Evolutionary conservation across 2,888 invertebrate species (phyloP).

Genomic region (Salpingus planirostris): DNA sequence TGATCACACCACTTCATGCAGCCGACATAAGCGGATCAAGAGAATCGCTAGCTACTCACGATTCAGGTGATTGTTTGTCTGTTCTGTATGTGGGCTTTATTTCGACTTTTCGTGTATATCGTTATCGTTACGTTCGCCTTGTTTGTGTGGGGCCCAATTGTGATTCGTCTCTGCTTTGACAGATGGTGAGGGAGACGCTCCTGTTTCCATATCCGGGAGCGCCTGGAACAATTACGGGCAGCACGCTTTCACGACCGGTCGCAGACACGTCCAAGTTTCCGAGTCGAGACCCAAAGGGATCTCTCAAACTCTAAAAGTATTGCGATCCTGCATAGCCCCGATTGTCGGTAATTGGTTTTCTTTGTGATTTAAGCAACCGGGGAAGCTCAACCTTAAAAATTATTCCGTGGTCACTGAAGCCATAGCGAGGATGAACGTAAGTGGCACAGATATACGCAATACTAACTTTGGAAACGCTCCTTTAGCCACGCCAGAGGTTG

Average conservation of each 20-base stretch:
- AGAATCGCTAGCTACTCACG: slow-evolving; percentile 71
- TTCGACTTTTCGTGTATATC: too few relatives aligned
- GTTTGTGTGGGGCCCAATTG: too few relatives aligned
- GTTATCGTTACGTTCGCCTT: too few relatives aligned
- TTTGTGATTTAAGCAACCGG: slow-evolving; percentile 86
- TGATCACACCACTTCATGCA: slow-evolving; percentile 33
- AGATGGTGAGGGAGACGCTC: slow-evolving; percentile 37
- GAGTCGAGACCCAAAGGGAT: slow-evolving; percentile 59
- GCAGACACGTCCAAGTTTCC: slow-evolving; percentile 50
- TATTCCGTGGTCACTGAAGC: slow-evolving; percentile 84
- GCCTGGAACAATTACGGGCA: slow-evolving; percentile 58
- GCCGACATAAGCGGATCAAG: slow-evolving; percentile 74
- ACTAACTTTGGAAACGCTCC: slow-evolving; percentile 58
- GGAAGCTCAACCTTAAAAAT: slow-evolving; percentile 82
- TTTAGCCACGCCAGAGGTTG: slow-evolving; percentile 66
- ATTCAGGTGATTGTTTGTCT: slow-evolving; percentile 55
- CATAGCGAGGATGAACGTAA: slow-evolving; percentile 62
- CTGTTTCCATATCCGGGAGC: slow-evolving; percentile 39
- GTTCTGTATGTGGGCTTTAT: background rate
- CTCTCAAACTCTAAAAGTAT: slow-evolving; percentile 58
- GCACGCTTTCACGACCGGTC: slow-evolving; percentile 63
- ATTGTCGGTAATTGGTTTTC: slow-evolving; percentile 5
- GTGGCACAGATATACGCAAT: slow-evolving; percentile 43
- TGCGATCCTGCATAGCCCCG: slow-evolving; percentile 4
- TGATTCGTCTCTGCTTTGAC: too few relatives aligned